Percentiles rank a stretch among this genome's conserved stretches.
phyloP scores from a whole-genome alignment of 2,113 vertebrate genomes.

The Hucho hucho region DNA sequence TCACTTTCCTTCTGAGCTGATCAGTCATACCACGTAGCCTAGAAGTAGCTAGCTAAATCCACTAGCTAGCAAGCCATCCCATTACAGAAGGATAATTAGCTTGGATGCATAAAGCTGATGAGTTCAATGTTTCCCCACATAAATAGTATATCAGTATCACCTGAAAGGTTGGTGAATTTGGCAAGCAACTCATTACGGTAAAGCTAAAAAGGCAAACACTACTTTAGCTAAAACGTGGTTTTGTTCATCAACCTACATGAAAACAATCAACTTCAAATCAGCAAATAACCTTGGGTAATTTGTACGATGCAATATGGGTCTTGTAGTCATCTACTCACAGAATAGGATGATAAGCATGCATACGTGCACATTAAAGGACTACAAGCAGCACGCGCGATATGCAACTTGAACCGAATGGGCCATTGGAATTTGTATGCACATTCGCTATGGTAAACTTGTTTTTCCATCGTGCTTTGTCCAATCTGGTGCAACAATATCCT shows the following conservation, averaged over 20 bases:
- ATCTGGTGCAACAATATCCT: not conserved
- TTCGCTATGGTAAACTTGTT: not conserved
- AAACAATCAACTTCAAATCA: not conserved
- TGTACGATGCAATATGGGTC: not conserved
- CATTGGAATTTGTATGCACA: not conserved
- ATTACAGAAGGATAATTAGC: too few species aligned
- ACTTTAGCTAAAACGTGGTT: not conserved
- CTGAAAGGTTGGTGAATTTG: too few species aligned
- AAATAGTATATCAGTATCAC: too few species aligned
- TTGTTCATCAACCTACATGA: too few species aligned
- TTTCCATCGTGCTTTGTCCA: not conserved
- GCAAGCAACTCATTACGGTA: too few species aligned
- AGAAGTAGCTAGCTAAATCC: not conserved
- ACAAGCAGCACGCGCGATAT: not conserved
- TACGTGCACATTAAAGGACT: not conserved
- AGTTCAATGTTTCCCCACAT: too few species aligned
- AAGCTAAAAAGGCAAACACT: too few species aligned
- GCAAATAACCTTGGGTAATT: not conserved
- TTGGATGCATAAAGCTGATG: too few species aligned
- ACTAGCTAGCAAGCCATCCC: too few species aligned
- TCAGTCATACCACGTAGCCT: not conserved
- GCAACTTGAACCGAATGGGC: not conserved
- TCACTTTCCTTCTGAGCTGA: not conserved
- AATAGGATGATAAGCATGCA: not conserved
- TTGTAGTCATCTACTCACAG: not conserved